Evolutionary conservation across 2,113 vertebrate genomes (phyloP).

Genomic region (Passer montanus): DNA sequence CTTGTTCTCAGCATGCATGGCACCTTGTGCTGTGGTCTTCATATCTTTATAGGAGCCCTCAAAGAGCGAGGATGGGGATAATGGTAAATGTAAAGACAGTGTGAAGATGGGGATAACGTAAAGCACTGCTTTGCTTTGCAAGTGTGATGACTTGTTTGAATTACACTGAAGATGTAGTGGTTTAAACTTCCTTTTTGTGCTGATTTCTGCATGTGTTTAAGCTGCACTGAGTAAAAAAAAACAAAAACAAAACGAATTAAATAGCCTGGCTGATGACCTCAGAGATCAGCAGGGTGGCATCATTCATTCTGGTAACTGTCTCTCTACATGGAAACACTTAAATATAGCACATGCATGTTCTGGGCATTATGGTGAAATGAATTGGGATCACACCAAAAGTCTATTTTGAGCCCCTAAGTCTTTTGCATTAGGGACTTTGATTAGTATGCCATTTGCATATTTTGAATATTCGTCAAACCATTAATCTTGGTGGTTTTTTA

Average conservation of each 20-base stretch:
- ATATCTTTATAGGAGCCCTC: not conserved
- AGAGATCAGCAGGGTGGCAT: not conserved
- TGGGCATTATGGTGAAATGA: not conserved
- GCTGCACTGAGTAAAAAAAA: not conserved
- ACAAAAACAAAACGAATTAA: not conserved
- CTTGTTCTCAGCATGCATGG: not conserved
- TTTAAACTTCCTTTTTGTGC: not conserved
- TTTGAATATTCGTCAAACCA: not conserved
- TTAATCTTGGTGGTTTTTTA: slow-evolving; percentile 25
- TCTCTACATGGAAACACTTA: not conserved
- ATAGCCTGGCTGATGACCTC: not conserved
- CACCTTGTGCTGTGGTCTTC: not conserved
- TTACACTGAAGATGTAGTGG: not conserved
- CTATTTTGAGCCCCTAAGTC: not conserved
- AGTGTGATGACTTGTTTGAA: not conserved
- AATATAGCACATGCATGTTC: not conserved
- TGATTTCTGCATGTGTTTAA: not conserved
- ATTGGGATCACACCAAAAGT: not conserved
- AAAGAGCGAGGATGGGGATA: not conserved
- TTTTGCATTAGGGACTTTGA: slow-evolving; percentile 3
- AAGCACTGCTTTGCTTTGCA: not conserved
- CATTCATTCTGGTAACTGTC: not conserved
- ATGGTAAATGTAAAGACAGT: not conserved
- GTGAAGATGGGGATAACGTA: not conserved
- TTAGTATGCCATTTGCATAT: not conserved